Conservation (phyloP, 37 sponge, comb jelly and placozoan species). For the Tethya wilhelma region DNA sequence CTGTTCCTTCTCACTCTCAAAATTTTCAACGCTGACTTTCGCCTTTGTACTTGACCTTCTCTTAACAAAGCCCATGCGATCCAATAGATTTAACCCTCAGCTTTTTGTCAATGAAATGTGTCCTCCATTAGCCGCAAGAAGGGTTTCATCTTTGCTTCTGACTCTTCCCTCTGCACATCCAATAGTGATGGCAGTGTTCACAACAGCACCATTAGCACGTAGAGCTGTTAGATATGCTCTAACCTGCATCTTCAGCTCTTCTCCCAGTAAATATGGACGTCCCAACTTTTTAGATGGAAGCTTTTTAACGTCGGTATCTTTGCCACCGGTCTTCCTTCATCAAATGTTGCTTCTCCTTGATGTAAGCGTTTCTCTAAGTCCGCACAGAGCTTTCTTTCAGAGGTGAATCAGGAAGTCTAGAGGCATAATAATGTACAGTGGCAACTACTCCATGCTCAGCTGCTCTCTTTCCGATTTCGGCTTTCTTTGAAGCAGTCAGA, state of each 20-base stretch:
- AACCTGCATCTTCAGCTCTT: not conserved
- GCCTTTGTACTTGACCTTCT: conserved; percentile 52
- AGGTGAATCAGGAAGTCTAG: not conserved
- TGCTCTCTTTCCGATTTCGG: conserved; percentile 18
- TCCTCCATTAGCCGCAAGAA: conserved; percentile 37
- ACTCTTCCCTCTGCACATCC: conserved; percentile 55
- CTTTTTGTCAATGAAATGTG: conserved; percentile 47
- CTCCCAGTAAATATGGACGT: conserved; percentile 3
- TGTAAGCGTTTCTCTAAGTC: conserved; percentile 11
- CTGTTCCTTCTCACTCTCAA: conserved; percentile 34
- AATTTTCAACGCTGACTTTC: conserved; percentile 47
- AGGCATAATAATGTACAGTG: conserved; percentile 14
- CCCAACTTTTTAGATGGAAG: conserved; percentile 31
- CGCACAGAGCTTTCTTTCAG: conserved; percentile 25
- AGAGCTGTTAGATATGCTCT: conserved; percentile 45
- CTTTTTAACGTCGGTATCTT: conserved; percentile 1
- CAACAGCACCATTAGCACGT: conserved; percentile 46
- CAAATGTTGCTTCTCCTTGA: conserved; percentile 9
- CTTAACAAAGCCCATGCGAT: conserved; percentile 68
- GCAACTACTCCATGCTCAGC: conserved; percentile 24
- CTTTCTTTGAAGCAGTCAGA: too few relatives aligned
- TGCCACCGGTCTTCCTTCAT: not conserved
- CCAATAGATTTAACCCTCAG: conserved; percentile 51
- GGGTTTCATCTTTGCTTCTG: conserved; percentile 32
- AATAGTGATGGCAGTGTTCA: conserved; percentile 59